Evolutionary conservation across 2,888 invertebrate genomes (phyloP).

Genomic region (Drosophila demipolita): DNA sequence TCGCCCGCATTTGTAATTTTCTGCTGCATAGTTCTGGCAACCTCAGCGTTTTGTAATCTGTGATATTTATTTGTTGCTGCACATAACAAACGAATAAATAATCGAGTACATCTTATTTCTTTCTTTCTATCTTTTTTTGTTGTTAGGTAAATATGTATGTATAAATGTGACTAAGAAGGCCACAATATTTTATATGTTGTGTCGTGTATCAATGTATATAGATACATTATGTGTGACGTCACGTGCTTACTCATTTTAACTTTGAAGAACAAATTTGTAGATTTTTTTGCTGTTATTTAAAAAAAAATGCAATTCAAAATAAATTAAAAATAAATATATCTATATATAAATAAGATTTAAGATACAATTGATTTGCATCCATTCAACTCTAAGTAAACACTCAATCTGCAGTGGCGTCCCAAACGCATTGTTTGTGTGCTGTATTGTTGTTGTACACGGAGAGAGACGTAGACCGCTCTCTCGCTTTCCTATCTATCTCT

Average conservation of each 20-base stretch:
- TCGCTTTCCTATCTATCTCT: neutral
- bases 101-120: slow-evolving; percentile 2
- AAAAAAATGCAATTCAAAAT: slow-evolving; percentile 11
- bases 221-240: slow-evolving; percentile 40
- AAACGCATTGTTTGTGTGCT: slow-evolving; percentile 21
- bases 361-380: slow-evolving; percentile 51
- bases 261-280: neutral
- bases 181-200: slow-evolving; percentile 13
- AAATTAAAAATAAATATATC: slow-evolving; percentile 6
- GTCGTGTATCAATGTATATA: neutral
- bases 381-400: slow-evolving; percentile 15
- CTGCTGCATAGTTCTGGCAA: slow-evolving; percentile 13
- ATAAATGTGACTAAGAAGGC: slow-evolving; percentile 1
- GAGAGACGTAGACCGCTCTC: slow-evolving; percentile 17
- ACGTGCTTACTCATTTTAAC: slow-evolving; percentile 16
- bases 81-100: slow-evolving; percentile 38
- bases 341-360: no score
- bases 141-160: slow-evolving; percentile 1
- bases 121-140: slow-evolving; percentile 2
- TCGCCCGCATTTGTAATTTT: slow-evolving; percentile 50
- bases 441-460: slow-evolving; percentile 5
- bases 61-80: slow-evolving; percentile 58
- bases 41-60: slow-evolving; percentile 32
- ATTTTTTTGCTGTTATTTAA: slow-evolving; percentile 28
- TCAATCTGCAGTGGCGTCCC: slow-evolving; percentile 38